Percentiles rank a stretch among this genome's conserved stretches.
Evolutionary conservation across 2,888 invertebrate species (phyloP).

Genomic region (Baronia brevicornis): DNA sequence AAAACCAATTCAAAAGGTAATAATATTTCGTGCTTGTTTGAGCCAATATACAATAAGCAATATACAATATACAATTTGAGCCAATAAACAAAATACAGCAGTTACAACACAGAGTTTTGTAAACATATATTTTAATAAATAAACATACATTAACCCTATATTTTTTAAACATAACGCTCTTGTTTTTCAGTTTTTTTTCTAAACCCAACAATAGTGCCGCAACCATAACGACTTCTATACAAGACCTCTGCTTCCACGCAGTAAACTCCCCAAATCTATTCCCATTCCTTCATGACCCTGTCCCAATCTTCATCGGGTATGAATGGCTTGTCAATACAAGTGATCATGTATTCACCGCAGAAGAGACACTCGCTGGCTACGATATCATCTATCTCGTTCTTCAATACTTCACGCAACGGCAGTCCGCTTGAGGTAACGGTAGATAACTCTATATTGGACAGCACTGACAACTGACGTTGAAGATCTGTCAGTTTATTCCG

Average conservation of each 20-base stretch:
- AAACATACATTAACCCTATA: too few relatives aligned
- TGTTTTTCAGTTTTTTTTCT: too few relatives aligned
- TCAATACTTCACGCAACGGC: slow-evolving; percentile 79
- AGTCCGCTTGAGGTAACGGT: slow-evolving; percentile 53
- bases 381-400: slow-evolving; percentile 90
- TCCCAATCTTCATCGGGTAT: slow-evolving; percentile 89
- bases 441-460: slow-evolving; percentile 66
- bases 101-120: too few relatives aligned
- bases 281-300: slow-evolving; percentile 89
- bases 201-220: not conserved
- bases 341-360: slow-evolving; percentile 95
- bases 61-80: too few relatives aligned
- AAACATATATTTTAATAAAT: too few relatives aligned
- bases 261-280: slow-evolving; percentile 53
- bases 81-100: too few relatives aligned
- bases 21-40: too few relatives aligned
- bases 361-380: slow-evolving; percentile 94
- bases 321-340: slow-evolving; percentile 92
- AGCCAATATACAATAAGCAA: too few relatives aligned
- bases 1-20: too few relatives aligned
- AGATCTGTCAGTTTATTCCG: slow-evolving; percentile 78
- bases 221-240: not conserved
- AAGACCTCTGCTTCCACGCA: slow-evolving; percentile 10
- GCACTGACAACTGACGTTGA: slow-evolving; percentile 77
- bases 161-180: slow-evolving; percentile 16